Conservation (phyloP, 1,140 invertebrate genomes). For the Dysdera silvatica region DNA sequence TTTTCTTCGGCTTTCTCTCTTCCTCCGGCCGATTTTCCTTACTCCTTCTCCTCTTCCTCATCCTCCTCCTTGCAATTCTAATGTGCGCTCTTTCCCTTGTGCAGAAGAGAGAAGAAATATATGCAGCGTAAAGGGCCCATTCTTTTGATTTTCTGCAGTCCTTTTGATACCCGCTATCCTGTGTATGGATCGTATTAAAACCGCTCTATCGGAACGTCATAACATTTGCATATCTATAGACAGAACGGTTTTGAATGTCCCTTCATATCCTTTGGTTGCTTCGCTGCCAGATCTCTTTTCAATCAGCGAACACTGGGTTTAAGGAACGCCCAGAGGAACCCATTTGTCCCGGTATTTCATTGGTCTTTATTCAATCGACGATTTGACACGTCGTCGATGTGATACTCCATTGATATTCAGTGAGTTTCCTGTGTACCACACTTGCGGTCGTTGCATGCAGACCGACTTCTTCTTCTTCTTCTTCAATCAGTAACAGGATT, state of each 20-base stretch:
- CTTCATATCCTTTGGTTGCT: neutral
- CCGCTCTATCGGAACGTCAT: slow-evolving; percentile 17
- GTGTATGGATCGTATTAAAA: slow-evolving; percentile 5
- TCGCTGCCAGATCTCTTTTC: neutral
- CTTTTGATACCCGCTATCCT: neutral
- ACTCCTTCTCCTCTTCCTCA: neutral
- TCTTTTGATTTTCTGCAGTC: slow-evolving; percentile 20
- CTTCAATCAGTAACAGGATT: too few relatives aligned
- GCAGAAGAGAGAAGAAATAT: slow-evolving; percentile 7
- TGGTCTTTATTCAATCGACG: neutral
- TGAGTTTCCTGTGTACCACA: too few relatives aligned
- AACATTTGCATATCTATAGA: slow-evolving; percentile 16
- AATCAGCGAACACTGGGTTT: neutral
- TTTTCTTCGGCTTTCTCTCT: slow-evolving; percentile 5
- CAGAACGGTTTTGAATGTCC: neutral
- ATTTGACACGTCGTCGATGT: too few relatives aligned
- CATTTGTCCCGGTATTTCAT: neutral
- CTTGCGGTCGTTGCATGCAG: too few relatives aligned
- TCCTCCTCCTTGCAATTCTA: neutral
- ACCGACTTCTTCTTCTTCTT: too few relatives aligned
- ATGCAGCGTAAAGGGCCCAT: neutral
- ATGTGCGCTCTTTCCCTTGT: slow-evolving; percentile 1
- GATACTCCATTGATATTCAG: too few relatives aligned
- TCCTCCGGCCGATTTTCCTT: neutral
- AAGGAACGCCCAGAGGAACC: neutral